Evolutionary conservation across 2,888 invertebrate species (phyloP), one percentile per base, ranked within the genome.

Genomic region (Helicoverpa assulta): DNA sequence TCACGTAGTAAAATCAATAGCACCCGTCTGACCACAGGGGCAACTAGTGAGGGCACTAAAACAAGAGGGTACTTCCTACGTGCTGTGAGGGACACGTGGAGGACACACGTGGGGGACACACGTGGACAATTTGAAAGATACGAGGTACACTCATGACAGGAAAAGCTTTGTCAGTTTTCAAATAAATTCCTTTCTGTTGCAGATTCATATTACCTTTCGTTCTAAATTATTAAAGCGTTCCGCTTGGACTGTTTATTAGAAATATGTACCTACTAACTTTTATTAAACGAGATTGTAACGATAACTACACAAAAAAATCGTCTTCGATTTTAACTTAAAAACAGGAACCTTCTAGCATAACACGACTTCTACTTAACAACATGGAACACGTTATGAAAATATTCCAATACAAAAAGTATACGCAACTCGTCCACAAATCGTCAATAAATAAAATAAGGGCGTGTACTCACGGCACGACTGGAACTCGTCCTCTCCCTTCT

Each of bases 401-500:
- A 33, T 33, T 7, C 2, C 26, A 2, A 8, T 8, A 33, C 6
- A 33, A 7, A 33, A 33, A 33, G 33, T 33, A 33, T 12, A 37
- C 37, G 10, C 8, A 37, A 37, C 12, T 37, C 12, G 3, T 12
- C 10, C 37, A 37, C 37, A 37, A 12, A 37, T 21, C 5, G 3
- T 8, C 4, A 16, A 19, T 55, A 8, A 58, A 50, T 54, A 55
- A 26, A 51, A 72, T 73, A 82, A 78, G 51, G 67, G 47, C 18
- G 43, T 40, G 51, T 94, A 98, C 98, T 98, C 96, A 99, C 99
- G 97, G 93, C 99, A 99, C 69, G 97, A 96, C 91, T 98, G 98
- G 92, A 98, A 97, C 93, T 99, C 99, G 91, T 99, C 98, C 94
- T 98, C 98, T 59, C 98, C 98, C 89, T 98, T 98, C 81, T 98